Percentiles rank a stretch among this genome's conserved stretches.
phyloP scores from a whole-genome alignment of 2,888 invertebrate species.

The Smittia aterrima region DNA sequence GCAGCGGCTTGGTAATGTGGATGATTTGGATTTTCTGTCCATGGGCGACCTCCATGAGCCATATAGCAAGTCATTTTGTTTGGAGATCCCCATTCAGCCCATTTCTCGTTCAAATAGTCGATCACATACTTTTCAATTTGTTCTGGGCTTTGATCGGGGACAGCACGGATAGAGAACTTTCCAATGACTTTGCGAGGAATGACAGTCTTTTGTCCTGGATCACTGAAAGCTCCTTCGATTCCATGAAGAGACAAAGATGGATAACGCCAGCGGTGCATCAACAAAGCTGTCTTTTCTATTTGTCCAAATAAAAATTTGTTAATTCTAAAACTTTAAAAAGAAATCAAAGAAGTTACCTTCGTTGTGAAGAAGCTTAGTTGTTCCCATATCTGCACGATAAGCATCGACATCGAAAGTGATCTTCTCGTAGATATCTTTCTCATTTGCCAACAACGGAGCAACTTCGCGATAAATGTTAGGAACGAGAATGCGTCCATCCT shows the following conservation, averaged over 20 bases:
- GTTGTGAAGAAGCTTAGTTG: slow-evolving; percentile 66
- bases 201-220: slow-evolving; percentile 91
- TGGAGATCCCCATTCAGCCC: slow-evolving; percentile 76
- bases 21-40: slow-evolving; percentile 91
- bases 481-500: slow-evolving; percentile 80
- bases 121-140: slow-evolving; percentile 78
- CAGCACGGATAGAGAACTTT: slow-evolving; percentile 95
- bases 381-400: slow-evolving; percentile 72
- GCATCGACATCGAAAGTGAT: slow-evolving; percentile 85
- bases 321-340: too few relatives aligned
- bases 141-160: slow-evolving; percentile 88
- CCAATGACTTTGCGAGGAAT: slow-evolving; percentile 91
- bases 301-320: too few relatives aligned
- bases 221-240: slow-evolving; percentile 92
- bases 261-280: slow-evolving; percentile 95
- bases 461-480: slow-evolving; percentile 83
- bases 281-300: slow-evolving; percentile 75
- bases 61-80: slow-evolving; percentile 73
- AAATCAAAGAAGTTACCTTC: too few relatives aligned
- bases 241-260: slow-evolving; percentile 94
- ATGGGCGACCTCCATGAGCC: slow-evolving; percentile 78
- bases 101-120: slow-evolving; percentile 72
- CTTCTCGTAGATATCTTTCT: slow-evolving; percentile 69
- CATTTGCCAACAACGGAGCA: slow-evolving; percentile 65
- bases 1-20: slow-evolving; percentile 89